Percentiles rank a stretch among this genome's conserved stretches.
These are phyloP conservation scores for Drosophila austrosaltans DNA, from an alignment of 2,888 invertebrate genomes.

Conservation along the genomic window DNA sequence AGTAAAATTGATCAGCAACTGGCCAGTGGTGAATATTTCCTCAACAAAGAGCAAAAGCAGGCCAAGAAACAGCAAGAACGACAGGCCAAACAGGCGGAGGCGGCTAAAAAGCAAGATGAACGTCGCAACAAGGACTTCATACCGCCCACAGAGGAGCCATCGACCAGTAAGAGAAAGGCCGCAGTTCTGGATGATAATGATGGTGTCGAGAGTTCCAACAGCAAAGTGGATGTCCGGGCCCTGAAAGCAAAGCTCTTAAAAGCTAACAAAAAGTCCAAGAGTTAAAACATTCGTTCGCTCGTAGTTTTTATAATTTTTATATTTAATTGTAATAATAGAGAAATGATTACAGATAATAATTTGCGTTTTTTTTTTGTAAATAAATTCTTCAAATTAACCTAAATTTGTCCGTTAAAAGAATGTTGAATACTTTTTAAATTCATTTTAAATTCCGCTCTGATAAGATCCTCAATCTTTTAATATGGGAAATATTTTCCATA, in stretches of 20 bases:
- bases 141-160: conserved; percentile 88
- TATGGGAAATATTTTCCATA: neutral
- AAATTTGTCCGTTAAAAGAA: too few relatives aligned
- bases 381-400: too few relatives aligned
- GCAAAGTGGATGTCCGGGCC: conserved; percentile 87
- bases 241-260: conserved; percentile 91
- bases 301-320: neutral
- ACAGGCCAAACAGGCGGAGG: conserved; percentile 90
- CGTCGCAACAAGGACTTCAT: conserved; percentile 91
- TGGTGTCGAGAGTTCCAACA: conserved; percentile 34
- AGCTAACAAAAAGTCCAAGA: conserved; percentile 84
- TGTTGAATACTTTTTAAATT: neutral
- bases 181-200: conserved; percentile 18
- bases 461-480: conserved; percentile 7
- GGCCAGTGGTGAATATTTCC: conserved; percentile 98
- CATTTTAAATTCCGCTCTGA: conserved; percentile 1
- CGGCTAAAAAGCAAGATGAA: conserved; percentile 89
- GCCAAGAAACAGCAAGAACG: conserved; percentile 89
- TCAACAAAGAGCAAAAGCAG: conserved; percentile 92
- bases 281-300: conserved; percentile 33
- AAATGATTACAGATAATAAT: neutral
- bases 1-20: conserved; percentile 97
- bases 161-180: conserved; percentile 58
- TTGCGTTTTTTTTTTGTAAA: neutral
- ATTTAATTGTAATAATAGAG: neutral